A percentile compares a stretch with the other conserved stretches of the same genome.
Evolutionary conservation across 2,113 vertebrate species (phyloP).

Genomic region (Capreolus pygargus): DNA sequence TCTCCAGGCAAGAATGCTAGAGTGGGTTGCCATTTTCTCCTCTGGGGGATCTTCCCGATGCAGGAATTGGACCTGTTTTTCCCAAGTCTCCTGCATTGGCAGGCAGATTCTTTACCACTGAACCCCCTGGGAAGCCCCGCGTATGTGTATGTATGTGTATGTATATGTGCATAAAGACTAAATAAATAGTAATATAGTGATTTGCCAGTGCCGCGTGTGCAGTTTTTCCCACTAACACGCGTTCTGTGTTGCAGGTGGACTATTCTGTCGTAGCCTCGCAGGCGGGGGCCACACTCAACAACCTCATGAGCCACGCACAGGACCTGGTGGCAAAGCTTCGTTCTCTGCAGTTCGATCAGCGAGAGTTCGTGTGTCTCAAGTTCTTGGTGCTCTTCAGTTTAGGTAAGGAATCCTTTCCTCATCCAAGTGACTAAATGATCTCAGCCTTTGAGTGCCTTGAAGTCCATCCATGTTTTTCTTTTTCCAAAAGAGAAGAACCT

Average conservation of each 20-base stretch:
- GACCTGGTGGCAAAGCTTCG: conserved; percentile 95
- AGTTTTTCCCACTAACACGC: background rate
- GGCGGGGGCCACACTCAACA: conserved; percentile 95
- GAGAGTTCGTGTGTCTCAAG: conserved; percentile 99
- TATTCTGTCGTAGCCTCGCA: conserved; percentile 93
- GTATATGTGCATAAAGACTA: fast-evolving
- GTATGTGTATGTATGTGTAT: fast-evolving
- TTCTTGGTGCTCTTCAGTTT: conserved; percentile 98
- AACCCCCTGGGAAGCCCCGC: background rate
- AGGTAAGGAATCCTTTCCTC: conserved; percentile 85
- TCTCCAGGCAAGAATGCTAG: background rate
- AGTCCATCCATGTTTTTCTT: background rate
- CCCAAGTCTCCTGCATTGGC: background rate
- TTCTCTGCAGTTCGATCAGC: conserved; percentile 94
- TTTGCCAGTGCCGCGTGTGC: fast-evolving
- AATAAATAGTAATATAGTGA: fast-evolving
- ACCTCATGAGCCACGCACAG: conserved; percentile 95
- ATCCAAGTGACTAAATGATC: background rate
- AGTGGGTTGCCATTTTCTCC: background rate
- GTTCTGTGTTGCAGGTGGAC: conserved; percentile 90
- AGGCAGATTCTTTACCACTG: background rate
- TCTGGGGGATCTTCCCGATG: background rate
- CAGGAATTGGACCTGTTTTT: background rate
- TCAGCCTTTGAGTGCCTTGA: fast-evolving
- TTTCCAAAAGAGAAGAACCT: background rate